Evolutionary conservation across 2,888 invertebrate genomes (phyloP).

Genomic region (Odontothrips loti): DNA sequence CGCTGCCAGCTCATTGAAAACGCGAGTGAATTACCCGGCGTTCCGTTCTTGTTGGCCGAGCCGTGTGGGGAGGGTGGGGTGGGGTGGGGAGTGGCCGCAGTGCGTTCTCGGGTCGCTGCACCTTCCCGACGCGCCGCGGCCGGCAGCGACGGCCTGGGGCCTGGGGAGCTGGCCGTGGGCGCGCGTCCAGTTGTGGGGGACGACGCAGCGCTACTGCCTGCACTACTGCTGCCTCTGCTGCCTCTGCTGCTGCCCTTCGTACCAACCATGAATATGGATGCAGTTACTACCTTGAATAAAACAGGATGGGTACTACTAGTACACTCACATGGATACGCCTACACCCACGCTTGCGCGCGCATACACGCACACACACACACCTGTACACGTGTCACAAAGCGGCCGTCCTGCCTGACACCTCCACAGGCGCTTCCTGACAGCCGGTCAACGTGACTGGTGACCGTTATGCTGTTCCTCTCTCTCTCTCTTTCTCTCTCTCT

Average conservation of each 20-base stretch:
- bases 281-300: slow-evolving; percentile 7
- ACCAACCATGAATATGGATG: slow-evolving; percentile 2
- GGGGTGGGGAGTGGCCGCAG: neutral
- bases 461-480: neutral
- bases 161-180: no score
- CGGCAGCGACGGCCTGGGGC: no score
- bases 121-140: neutral
- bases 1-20: slow-evolving; percentile 1
- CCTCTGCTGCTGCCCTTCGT: neutral
- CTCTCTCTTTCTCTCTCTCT: neutral
- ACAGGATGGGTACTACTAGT: neutral
- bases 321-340: neutral
- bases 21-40: neutral
- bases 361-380: neutral
- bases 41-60: neutral
- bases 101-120: neutral
- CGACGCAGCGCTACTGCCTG: neutral
- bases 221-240: no score
- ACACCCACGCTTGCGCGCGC: neutral
- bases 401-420: neutral
- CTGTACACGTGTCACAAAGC: neutral
- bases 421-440: neutral
- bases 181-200: no score
- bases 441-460: neutral
- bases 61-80: neutral